These are phyloP conservation scores for Ceratina calcarata DNA, from an alignment of 1,140 invertebrate species.

Conservation along the genomic window DNA sequence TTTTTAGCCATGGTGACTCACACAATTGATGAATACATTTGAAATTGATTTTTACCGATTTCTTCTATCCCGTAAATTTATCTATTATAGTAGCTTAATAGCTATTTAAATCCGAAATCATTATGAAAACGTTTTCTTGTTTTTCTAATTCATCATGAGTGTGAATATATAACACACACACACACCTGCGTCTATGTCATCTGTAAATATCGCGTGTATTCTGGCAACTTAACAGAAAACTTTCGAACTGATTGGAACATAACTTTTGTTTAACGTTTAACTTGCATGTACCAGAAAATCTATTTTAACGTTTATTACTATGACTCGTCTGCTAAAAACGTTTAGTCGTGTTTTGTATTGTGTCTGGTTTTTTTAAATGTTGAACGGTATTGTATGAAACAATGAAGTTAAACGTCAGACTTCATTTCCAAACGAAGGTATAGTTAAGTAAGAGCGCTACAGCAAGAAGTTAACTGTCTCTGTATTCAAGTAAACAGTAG, in stretches of 20 bases:
- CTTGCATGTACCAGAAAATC: background rate
- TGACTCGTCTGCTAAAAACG: conserved; percentile 5
- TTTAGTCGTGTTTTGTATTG: conserved; percentile 23
- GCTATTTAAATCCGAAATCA: no score
- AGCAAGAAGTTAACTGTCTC: no score
- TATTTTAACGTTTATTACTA: conserved; percentile 34
- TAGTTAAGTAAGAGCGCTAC: background rate
- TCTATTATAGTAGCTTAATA: no score
- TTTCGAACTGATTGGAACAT: background rate
- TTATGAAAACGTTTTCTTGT: no score
- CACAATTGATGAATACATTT: no score
- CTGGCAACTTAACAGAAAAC: background rate
- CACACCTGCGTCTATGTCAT: no score
- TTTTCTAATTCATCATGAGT: no score
- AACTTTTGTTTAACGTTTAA: conserved; percentile 2
- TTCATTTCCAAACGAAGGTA: background rate
- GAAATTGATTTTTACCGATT: no score
- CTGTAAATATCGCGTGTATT: background rate
- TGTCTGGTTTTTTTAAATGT: background rate
- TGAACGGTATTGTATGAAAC: background rate
- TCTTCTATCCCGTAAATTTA: no score
- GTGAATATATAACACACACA: background rate
- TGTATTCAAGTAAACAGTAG: no score
- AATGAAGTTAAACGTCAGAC: background rate
- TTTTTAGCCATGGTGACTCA: background rate